Conservation (phyloP, 2,888 invertebrate genomes). For the Eledona agricola region DNA sequence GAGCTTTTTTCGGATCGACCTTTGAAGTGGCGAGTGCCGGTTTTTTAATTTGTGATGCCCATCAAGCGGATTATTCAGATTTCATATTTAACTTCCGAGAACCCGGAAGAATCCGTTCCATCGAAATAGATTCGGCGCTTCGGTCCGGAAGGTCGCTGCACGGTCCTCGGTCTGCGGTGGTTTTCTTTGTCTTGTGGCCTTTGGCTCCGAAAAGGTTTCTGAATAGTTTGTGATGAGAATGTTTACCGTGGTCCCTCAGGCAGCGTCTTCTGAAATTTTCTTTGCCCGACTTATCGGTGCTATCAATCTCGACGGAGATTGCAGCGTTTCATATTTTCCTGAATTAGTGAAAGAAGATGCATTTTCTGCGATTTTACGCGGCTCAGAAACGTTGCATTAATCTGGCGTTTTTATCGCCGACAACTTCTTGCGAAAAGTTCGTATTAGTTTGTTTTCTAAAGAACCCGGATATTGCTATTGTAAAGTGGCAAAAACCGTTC, state of each 20-base stretch:
- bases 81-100: constrained; percentile 28
- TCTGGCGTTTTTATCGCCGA: constrained; percentile 34
- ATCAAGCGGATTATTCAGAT: too few relatives aligned
- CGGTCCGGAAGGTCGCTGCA: too few relatives aligned
- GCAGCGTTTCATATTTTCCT: constrained; percentile 39
- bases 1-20: constrained; percentile 17
- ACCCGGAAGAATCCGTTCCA: constrained; percentile 32
- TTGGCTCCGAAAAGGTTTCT: constrained; percentile 31
- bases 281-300: constrained; percentile 47
- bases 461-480: constrained; percentile 38
- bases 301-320: constrained; percentile 51
- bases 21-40: constrained; percentile 25
- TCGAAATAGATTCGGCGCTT: constrained; percentile 35
- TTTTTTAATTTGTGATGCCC: too few relatives aligned
- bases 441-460: constrained; percentile 45
- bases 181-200: constrained; percentile 33
- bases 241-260: constrained; percentile 42
- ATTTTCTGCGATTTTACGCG: constrained; percentile 33
- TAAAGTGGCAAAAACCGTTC: constrained; percentile 36
- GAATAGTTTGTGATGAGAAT: constrained; percentile 44
- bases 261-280: constrained; percentile 43
- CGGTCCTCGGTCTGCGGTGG: too few relatives aligned
- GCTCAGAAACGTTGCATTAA: constrained; percentile 38
- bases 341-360: constrained; percentile 31
- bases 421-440: constrained; percentile 38